Evolutionary conservation across 2,797 vertebrate genomes (phyloP).

Genomic region (Platyrinchus mystaceus): DNA sequence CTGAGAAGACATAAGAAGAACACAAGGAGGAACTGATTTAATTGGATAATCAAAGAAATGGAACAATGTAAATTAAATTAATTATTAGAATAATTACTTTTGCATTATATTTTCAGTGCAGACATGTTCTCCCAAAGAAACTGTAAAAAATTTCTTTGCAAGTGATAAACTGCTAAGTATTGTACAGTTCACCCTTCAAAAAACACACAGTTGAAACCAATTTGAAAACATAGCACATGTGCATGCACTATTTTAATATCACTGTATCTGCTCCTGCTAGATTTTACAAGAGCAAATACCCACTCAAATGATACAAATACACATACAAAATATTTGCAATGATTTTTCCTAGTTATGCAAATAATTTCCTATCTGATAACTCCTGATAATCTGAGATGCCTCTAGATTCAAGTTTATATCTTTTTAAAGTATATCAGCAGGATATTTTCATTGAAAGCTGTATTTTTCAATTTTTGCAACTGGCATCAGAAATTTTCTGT

Average conservation of each 20-base stretch:
- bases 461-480: not conserved
- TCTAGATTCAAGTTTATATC: not conserved
- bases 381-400: not conserved
- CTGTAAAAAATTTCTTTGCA: not conserved
- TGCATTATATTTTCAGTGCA: not conserved
- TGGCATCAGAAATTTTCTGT: not conserved
- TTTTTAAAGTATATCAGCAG: not conserved
- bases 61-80: not conserved
- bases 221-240: not conserved
- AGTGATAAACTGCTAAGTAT: not conserved
- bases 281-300: not conserved
- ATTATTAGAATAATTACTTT: not conserved
- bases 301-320: not conserved
- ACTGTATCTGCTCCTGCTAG: not conserved
- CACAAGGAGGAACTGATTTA: not conserved
- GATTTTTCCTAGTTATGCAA: not conserved
- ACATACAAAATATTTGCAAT: not conserved
- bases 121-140: not conserved
- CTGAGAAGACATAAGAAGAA: not conserved
- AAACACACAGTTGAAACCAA: not conserved
- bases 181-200: not conserved
- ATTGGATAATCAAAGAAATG: not conserved
- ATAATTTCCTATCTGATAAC: not conserved
- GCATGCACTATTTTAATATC: not conserved
- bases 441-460: not conserved